Base-by-base conservation (phyloP, 2,888 invertebrate species). In the Ornithoptera priamus region DNA sequence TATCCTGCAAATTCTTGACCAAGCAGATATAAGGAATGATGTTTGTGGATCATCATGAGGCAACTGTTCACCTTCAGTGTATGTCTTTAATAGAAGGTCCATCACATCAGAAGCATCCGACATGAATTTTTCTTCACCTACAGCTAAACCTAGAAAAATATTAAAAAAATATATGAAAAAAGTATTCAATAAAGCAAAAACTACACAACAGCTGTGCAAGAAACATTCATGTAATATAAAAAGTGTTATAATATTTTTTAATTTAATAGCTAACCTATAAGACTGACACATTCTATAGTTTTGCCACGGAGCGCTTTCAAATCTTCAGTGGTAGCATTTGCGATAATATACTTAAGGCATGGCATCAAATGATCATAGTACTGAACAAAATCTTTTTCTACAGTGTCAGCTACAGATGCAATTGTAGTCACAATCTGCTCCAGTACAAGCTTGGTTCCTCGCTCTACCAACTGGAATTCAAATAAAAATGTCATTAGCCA, bases 371-470 rank as follows among this genome's bases (percentile, higher is more conserved):
- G 95, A 84, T 99, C 99, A 81, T 99, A 99, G 90, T 99, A 99
- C 3, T 95, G 93, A 10, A 96, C 95, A 87, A 99, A 99, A 81
- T 98, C 98, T 81, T 98, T 98, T 87, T 99, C 99, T 17, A 98
- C 97, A 0, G 99, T 98, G 87, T 99, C 99, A 1, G 99, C 99
- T 0, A 99, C 98, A 0, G 99, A 98, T 12, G 99, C 99, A 75
- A 99, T 97, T 6, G 99, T 99, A 0, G 99, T 99, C n/a, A 99
- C 98, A 66, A 98, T 96, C 92, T 99, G 99, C 90, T 99, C 99
- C 73, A 99, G 91, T 15, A 99, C 99, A 73, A 99, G 93, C 87
- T 99, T 99, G 18, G 97, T 98, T 64, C 99, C 99, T 77, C 96
- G 97, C 85, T 98, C 97, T 65, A 98, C 95, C 75, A 99, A 93